Evolutionary conservation across 2,113 vertebrate species (phyloP), one percentile per base, ranked within the genome.

Genomic region (Rhinoptilus africanus): DNA sequence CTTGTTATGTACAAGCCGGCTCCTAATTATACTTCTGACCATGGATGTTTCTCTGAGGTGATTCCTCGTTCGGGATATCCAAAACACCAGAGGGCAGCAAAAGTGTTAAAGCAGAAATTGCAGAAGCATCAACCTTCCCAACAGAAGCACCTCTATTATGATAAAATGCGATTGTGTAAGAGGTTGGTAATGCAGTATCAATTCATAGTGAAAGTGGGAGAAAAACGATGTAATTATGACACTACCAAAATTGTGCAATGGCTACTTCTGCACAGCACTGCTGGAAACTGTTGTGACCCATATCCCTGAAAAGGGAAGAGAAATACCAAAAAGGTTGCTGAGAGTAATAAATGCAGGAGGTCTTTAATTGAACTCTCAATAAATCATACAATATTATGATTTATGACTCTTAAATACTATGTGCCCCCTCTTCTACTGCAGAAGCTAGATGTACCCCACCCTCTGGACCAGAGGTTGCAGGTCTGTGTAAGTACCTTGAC

Each of bases 1-100:
- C 45, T 62, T 1, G 0, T 69, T 41, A 19, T 4, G 22, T n/a
- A 21, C 34, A 19, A 92, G 63, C 8, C 1, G 1, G 54, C 56
- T 71, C 85, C 2, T 72, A 92, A 89, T 77, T 56, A 56, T 13
- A 63, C 60, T 35, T 86, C 83, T 9, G 45, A 89, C 30, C 85
- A 23, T 5, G 39, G 63, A 2, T n/a, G 35, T 37, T 78, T 64
- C 45, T 62, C 69, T 4, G n/a, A 94, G 47, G 92, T 60, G 87
- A 88, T 53, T 87, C 39, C 86, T 75, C 15, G 0, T n/a, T 73
- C 83, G 21, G 80, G 69, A 53, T 77, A 45, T 85, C 80, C 73
- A 35, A 72, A 91, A 96, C 96, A 97, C 68, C 95, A 97, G 96
- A 95, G 92, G 96, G 94, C 96, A 94, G 94, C 93, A 96, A 3